Evolutionary conservation across 37 sponge, comb jelly and placozoan genomes (phyloP), one percentile per base, ranked within the genome.

Genomic region (Eunapius fragilis): DNA sequence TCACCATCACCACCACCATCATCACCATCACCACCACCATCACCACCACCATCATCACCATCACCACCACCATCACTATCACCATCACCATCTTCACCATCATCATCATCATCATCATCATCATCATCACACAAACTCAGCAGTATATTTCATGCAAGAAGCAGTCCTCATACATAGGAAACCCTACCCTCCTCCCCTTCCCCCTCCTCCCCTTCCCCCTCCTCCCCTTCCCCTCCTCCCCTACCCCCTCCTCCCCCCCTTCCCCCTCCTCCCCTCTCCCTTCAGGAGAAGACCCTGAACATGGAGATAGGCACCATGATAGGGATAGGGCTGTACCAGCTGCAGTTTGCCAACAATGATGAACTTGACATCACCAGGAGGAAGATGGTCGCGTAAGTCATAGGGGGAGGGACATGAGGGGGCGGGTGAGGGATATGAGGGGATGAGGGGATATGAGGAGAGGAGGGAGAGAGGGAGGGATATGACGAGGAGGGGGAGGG

Each of bases 281-380:
- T 36, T 35, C 86, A 92, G 79, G 94, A 96, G 78, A 94, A 94
- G 82, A 88, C 87, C 41, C 68, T 96, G 69, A 94, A 94, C 75
- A 89, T 92, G 86, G 86, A 89, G 90, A 93, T 96, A 25, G 74
- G 92, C 33, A 69, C 82, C 37, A 85, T 96, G 72, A 85, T 96
- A 0, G 94, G 92, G 2, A 89, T 96, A 26, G 93, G 92, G 23
- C 91, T 96, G 37, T 92, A 93, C 82, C 89, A 93, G 85, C 87
- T 96, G 24, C 88, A 89, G 67, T 92, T 90, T 81, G 90, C 93
- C 35, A 87, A 96, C 85, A 96, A 92, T 75, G 89, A 90, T 71
- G 96, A 96, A 37, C 88, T 93, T 69, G 93, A 96, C 49, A 96
- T 88, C 68, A 93, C 96, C 37, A 82, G 96, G 30, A 83, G 96